Percentiles rank a stretch among this genome's conserved stretches.
Evolutionary conservation across 2,113 vertebrate genomes (phyloP).

Genomic region (Globicephala melas): DNA sequence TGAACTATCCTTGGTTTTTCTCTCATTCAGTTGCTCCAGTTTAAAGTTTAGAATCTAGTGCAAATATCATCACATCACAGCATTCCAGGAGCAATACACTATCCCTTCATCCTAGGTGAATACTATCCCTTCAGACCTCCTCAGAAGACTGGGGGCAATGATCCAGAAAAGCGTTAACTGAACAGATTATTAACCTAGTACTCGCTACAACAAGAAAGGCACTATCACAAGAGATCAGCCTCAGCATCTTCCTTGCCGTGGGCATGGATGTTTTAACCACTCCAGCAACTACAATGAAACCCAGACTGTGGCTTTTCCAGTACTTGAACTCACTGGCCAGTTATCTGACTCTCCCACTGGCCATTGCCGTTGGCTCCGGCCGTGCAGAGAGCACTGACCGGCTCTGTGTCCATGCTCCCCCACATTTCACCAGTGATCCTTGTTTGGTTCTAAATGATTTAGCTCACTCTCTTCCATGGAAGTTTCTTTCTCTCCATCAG

Average conservation of each 20-base stretch:
- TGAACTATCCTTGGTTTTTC: slow-evolving; percentile 81
- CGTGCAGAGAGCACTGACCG: neutral
- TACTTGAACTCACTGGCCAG: slow-evolving; percentile 57
- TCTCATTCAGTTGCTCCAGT: slow-evolving; percentile 82
- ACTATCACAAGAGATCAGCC: slow-evolving; percentile 82
- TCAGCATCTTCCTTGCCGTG: slow-evolving; percentile 52
- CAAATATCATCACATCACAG: slow-evolving; percentile 85
- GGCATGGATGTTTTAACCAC: neutral
- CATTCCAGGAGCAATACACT: slow-evolving; percentile 82
- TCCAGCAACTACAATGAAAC: slow-evolving; percentile 32
- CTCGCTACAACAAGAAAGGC: slow-evolving; percentile 84
- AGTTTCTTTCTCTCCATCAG: slow-evolving; percentile 61
- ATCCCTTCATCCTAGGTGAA: slow-evolving; percentile 73
- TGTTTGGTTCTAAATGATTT: slow-evolving; percentile 38
- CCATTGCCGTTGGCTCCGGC: neutral
- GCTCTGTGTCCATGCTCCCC: neutral
- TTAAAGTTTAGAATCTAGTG: slow-evolving; percentile 84
- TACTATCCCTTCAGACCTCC: slow-evolving; percentile 72
- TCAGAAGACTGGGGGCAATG: slow-evolving; percentile 77
- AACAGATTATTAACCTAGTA: slow-evolving; percentile 65
- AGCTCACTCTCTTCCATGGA: slow-evolving; percentile 59
- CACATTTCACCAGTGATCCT: neutral
- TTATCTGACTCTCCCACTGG: neutral
- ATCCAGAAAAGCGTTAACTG: slow-evolving; percentile 73
- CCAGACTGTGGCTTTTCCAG: slow-evolving; percentile 60